Evolutionary conservation across 2,797 vertebrate species (phyloP), one percentile per base, ranked within the genome.

Genomic region (Danio albolineatus): DNA sequence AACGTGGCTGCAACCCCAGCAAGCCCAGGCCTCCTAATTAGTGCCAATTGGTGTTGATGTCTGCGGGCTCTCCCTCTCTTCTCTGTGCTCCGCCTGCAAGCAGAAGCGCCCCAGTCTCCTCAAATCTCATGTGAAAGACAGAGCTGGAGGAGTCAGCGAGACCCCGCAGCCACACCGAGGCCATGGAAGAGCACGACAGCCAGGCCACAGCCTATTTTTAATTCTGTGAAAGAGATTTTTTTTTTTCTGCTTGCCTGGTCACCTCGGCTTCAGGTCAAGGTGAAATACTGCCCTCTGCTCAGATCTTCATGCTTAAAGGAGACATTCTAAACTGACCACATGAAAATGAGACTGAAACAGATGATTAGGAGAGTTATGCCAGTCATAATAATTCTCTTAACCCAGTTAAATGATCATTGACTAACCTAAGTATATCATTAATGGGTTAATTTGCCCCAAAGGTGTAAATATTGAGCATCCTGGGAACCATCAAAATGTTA

Each of bases 61-160:
- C 86, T 85, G 41, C 61, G 46, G 88, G 85, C 84, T 53, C 62
- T 83, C n/a, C 72, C 72, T 67, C 75, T 74, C 17, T 73, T 48
- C 59, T 28, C 71, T 65, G 43, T 1, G 9, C 43, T 62, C 16
- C 39, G 75, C 78, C 83, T 65, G 39, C 61, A 57, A 84, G 75
- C 85, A 73, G 51, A 72, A 2, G 10, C 51, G 79, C 76, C 62
- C 65, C 70, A 77, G 79, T 76, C 82, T 83, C 78, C 80, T 73
- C 64, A 89, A 89, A 85, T 86, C 78, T 71, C 77, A 76, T 88
- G 80, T 86, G 86, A 88, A 87, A 87, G 76, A 83, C 81, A 84
- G 7, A 5, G 57, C 86, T 85, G 79, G 80, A 71, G 83, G 87
- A 89, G 39, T 44, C 67, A 82, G 38, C 56, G 72, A 48, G 62